Conservation (phyloP, 2,113 vertebrate species). For the Axis porcinus region DNA sequence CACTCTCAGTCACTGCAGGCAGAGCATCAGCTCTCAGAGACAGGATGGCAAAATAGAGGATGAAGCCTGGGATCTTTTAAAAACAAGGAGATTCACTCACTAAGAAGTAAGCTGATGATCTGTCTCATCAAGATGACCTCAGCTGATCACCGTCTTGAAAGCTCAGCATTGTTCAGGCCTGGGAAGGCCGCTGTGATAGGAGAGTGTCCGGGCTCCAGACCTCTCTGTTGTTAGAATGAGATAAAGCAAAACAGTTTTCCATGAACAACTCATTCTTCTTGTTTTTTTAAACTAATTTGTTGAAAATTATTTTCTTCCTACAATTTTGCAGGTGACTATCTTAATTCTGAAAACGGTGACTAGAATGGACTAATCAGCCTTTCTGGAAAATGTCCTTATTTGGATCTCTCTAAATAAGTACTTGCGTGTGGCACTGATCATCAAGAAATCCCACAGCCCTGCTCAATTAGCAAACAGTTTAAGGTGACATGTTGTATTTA, state of each 20-base stretch:
- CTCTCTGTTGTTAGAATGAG: slow-evolving; percentile 39
- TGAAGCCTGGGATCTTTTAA: slow-evolving; percentile 47
- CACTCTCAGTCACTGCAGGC: background rate
- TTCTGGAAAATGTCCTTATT: background rate
- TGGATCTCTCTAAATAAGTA: slow-evolving; percentile 13
- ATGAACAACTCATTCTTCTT: slow-evolving; percentile 3
- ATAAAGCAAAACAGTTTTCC: slow-evolving; percentile 51
- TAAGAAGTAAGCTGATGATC: slow-evolving; percentile 3
- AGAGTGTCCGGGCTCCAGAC: background rate
- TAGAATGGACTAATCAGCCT: slow-evolving; percentile 36
- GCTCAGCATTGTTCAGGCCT: background rate
- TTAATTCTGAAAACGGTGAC: slow-evolving; percentile 39
- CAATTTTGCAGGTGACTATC: background rate
- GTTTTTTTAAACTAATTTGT: slow-evolving; percentile 22
- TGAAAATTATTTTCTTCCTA: background rate
- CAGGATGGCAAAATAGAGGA: background rate
- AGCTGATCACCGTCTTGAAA: slow-evolving; percentile 33
- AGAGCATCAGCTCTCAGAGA: slow-evolving; percentile 17
- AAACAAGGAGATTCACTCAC: slow-evolving; percentile 53
- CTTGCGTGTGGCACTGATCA: slow-evolving; percentile 10
- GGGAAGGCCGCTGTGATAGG: background rate
- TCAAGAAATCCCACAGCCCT: background rate
- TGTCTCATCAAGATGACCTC: slow-evolving; percentile 13
- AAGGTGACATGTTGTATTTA: slow-evolving; percentile 42
- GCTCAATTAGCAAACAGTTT: slow-evolving; percentile 30